phyloP scores from a whole-genome alignment of 1,140 invertebrate genomes.

The Cyclargus thomasi region DNA sequence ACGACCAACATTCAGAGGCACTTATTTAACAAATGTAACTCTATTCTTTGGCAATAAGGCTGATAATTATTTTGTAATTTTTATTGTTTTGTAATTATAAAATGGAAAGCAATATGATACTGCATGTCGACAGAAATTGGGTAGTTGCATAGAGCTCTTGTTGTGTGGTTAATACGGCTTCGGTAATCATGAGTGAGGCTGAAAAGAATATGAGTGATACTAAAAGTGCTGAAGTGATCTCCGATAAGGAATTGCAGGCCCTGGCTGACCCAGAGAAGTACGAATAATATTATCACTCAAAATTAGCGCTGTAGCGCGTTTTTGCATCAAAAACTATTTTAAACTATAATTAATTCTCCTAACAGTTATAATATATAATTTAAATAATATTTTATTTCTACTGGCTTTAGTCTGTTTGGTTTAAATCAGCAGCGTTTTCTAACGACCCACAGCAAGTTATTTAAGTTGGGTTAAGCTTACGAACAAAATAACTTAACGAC shows the following conservation, averaged over 20 bases:
- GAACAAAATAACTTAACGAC: too few relatives aligned
- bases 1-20: neutral
- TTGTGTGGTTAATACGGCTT: neutral
- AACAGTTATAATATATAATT: too few relatives aligned
- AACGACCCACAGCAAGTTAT: too few relatives aligned
- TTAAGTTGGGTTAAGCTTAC: too few relatives aligned
- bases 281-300: neutral
- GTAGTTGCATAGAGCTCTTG: neutral
- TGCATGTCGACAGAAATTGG: neutral
- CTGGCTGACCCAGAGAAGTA: constrained; percentile 6
- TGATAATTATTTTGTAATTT: neutral
- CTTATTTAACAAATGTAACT: neutral
- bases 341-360: too few relatives aligned
- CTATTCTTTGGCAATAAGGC: neutral
- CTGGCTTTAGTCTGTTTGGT: too few relatives aligned
- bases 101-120: constrained; percentile 8
- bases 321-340: too few relatives aligned
- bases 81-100: neutral
- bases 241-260: neutral
- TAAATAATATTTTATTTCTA: too few relatives aligned
- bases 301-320: neutral
- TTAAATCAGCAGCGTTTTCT: too few relatives aligned
- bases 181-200: neutral
- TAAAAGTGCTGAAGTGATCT: neutral
- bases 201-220: neutral